Base-by-base conservation (phyloP, 2,888 invertebrate species). In the Athripsodes cinereus region DNA sequence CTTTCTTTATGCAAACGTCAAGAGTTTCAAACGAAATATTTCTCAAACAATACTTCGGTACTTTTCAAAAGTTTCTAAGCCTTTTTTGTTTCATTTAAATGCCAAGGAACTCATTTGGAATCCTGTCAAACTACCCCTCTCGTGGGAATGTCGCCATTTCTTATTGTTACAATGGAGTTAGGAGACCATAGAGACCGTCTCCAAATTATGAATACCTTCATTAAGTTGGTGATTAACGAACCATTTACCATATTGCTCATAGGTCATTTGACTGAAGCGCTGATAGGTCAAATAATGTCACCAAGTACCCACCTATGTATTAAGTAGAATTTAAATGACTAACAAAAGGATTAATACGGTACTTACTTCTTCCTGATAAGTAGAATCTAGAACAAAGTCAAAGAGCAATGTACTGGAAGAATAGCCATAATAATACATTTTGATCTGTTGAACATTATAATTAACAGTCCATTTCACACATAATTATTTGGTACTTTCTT, bases 1-100 rank as follows among this genome's bases (percentile, higher is more conserved):
- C 40, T n/a, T 53, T 53, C 53, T 22, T 55, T 55, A 49, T 19
- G 16, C 22, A 22, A 50, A 26, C 6, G 21, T 47, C 21, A 11
- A 47, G 21, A 21, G 2, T 47, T 18, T 44, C 5, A 44, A 44
- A 18, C 18, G 21, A 47, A 47, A 47, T 21, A 21, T 19, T 47
- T 47, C 18, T 5, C 40, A 13, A 16, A 40, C 40, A 40, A 40
- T 40, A 40, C 40, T 40, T 40, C 40, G 13, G 13, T 40, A 40
- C 40, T 40, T 40, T 40, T 13, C 16, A 40, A 40, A n/a, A 40
- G n/a, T 40, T 40, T 40, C 40, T 40, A 40, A 40, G 40, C 40
- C 40, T 40, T 40, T n/a, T 40, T 40, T 40, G 40, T 40, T 40
- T 40, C n/a, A n/a, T n/a, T 40, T n/a, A 40, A 40, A 40, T 40